Evolutionary conservation across 1,140 invertebrate genomes (phyloP), one percentile per base, ranked within the genome.

Genomic region (Drosophila ficusphila): DNA sequence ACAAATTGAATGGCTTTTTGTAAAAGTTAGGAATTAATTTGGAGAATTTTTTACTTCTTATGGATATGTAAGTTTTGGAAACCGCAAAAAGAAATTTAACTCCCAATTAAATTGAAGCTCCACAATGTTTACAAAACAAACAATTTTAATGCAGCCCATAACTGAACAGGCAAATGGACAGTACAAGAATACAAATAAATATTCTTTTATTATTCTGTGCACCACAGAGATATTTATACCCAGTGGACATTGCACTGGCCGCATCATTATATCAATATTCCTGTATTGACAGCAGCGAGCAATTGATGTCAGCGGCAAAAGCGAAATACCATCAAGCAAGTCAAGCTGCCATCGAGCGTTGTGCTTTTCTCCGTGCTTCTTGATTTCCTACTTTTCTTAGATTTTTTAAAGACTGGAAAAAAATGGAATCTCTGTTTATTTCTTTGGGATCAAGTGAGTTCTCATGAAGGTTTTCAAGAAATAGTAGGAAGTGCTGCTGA

Each of bases 271-370:
- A 73, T 64, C 61, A 76, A 79, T 73, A 49, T 60, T 44, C 29
- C 41, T 41, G 29, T 44, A 77, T 53, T 64, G 49, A 49, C 47
- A 53, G 42, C 29, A 47, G 41, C 33, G 39, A 53, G 54, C 78
- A 82, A 81, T 73, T 68, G 77, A 62, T 76, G 78, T 68, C 76
- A 79, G 47, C 61, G 71, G 58, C 49, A 56, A 62, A 71, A 23
- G 44, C 29, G 29, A 46, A 54, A 61, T 61, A 69, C 60, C 71
- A 86, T 73, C 57, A 64, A 65, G 79, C 57, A 64, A 85, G 74
- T 65, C 52, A 56, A 72, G 54, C 23, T 52, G 21, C 44, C 75
- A 49, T 38, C 34, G 47, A 51, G 31, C 11, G 19, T 48, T 52
- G 33, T 52, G 18, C 25, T 29, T 33, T 58, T 31, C 34, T 9